Conservation (phyloP, 35 echinoderm and acorn worm genomes). For the Eucidaris tribuloides region DNA sequence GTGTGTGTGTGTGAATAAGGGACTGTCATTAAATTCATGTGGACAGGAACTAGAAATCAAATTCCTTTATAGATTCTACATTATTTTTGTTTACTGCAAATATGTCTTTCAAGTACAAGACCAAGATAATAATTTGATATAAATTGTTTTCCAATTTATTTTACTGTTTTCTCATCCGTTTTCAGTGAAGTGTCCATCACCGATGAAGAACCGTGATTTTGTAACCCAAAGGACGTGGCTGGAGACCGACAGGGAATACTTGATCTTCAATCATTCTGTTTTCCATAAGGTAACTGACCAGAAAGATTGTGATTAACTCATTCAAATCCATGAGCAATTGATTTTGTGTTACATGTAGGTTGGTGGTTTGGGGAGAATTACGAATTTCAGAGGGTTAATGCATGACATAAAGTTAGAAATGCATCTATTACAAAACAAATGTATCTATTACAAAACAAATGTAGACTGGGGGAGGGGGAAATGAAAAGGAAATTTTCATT, state of each 20-base stretch:
- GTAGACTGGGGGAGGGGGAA: no score
- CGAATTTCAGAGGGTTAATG: no score
- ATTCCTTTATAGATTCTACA: neutral
- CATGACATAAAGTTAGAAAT: no score
- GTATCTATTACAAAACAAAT: no score
- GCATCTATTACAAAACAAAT: no score
- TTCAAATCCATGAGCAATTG: neutral
- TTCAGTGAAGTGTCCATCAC: conserved; percentile 95
- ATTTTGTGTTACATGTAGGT: no score
- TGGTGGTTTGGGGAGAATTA: no score
- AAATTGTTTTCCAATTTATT: neutral
- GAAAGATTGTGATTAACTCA: neutral
- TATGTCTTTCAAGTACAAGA: neutral
- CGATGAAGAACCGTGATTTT: conserved; percentile 96
- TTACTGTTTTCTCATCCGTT: conserved; percentile 32
- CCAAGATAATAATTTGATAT: neutral
- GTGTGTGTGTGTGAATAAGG: neutral
- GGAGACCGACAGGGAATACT: conserved; percentile 62
- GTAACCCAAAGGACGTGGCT: conserved; percentile 97
- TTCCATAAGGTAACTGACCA: conserved; percentile 94
- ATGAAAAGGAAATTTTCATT: no score
- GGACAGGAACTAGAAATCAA: neutral
- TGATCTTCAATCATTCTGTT: conserved; percentile 97
- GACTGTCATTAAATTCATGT: neutral
- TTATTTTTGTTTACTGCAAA: neutral